Percentiles rank a stretch among this genome's conserved stretches.
These are phyloP conservation scores for Hyperoodon ampullatus DNA, from an alignment of 2,113 vertebrate species.

Conservation along the genomic window DNA sequence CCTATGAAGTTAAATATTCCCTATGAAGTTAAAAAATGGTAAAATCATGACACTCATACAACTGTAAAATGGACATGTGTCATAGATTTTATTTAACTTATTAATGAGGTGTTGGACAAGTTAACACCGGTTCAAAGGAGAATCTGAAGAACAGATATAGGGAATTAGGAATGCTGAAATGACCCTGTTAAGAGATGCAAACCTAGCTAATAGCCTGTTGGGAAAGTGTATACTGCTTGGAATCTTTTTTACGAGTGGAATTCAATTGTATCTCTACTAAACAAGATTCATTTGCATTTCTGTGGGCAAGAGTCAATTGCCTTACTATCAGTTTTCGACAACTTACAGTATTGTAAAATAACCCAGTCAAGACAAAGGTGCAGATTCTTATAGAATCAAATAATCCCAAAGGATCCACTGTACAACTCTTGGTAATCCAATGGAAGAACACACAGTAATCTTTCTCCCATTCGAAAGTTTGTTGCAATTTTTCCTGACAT, in stretches of 20 bases:
- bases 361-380: not conserved
- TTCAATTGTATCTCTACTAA: not conserved
- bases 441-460: not conserved
- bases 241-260: not conserved
- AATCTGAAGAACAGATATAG: not conserved
- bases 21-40: constrained; percentile 10
- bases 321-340: constrained; percentile 7
- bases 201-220: not conserved
- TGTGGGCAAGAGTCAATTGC: not conserved
- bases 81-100: not conserved
- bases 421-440: not conserved
- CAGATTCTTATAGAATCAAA: not conserved
- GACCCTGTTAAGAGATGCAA: not conserved
- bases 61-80: not conserved
- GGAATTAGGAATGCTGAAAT: not conserved
- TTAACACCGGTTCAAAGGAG: not conserved
- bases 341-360: constrained; percentile 3
- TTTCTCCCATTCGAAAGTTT: not conserved
- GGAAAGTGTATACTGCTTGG: not conserved
- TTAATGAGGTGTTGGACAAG: constrained; percentile 23
- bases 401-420: not conserved
- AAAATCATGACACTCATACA: not conserved
- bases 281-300: constrained; percentile 26
- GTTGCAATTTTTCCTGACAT: not conserved
- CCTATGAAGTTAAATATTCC: not conserved